Evolutionary conservation across 2,888 invertebrate genomes (phyloP).

Genomic region (Uropetala carovei): DNA sequence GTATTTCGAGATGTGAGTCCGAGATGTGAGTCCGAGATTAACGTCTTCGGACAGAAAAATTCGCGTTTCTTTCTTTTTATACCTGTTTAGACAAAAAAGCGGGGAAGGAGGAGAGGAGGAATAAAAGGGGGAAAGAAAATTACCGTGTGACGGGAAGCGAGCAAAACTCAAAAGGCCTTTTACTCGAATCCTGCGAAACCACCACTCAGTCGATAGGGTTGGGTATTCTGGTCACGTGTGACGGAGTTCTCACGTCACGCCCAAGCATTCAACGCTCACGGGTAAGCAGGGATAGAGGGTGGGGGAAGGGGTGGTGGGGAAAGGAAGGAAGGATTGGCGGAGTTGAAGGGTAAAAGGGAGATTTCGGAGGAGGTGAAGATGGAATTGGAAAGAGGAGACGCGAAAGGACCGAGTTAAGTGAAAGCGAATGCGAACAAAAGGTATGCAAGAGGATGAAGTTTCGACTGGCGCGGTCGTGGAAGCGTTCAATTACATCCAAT

Average conservation of each 20-base stretch:
- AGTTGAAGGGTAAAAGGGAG: neutral
- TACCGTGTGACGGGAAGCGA: neutral
- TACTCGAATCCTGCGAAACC: neutral
- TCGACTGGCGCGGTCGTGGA: no score
- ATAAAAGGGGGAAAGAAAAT: conserved; percentile 14
- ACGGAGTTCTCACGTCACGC: conserved; percentile 54
- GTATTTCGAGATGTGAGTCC: neutral
- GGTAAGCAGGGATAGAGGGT: neutral
- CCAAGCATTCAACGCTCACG: conserved; percentile 54
- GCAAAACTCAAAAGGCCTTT: conserved; percentile 25
- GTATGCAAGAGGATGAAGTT: neutral
- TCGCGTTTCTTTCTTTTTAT: neutral
- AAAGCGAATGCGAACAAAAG: neutral
- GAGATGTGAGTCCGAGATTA: conserved; percentile 9
- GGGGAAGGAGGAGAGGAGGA: neutral
- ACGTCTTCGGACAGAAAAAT: conserved; percentile 10
- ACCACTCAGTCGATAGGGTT: neutral
- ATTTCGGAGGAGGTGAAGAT: neutral
- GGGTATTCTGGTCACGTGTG: conserved; percentile 45
- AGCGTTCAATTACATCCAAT: no score
- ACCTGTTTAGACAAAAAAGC: neutral
- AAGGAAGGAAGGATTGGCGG: neutral
- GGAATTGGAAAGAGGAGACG: neutral
- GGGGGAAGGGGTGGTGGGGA: conserved; percentile 1
- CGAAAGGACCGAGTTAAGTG: neutral